Percentiles rank a stretch among this genome's conserved stretches.
phyloP scores from a whole-genome alignment of 2,113 vertebrate species.

The Otocyon megalotis region DNA sequence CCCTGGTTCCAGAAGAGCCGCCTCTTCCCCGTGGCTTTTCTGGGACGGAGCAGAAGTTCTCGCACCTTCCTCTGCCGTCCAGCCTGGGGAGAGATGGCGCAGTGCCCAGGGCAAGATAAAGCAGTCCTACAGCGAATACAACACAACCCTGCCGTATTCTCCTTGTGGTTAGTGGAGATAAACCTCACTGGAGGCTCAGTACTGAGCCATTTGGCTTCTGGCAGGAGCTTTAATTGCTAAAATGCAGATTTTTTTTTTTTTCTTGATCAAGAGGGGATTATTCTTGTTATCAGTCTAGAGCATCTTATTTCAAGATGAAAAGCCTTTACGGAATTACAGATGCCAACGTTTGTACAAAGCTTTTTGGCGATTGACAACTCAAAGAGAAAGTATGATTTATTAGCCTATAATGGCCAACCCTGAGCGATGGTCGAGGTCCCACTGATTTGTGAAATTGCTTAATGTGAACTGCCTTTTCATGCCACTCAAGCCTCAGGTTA shows the following conservation, averaged over 20 bases:
- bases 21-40: slow-evolving; percentile 73
- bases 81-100: slow-evolving; percentile 82
- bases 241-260: slow-evolving; percentile 95
- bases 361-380: slow-evolving; percentile 95
- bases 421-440: slow-evolving; percentile 92
- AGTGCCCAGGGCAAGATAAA: slow-evolving; percentile 88
- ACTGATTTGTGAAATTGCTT: slow-evolving; percentile 95
- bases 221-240: slow-evolving; percentile 98
- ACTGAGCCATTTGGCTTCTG: slow-evolving; percentile 92
- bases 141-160: slow-evolving; percentile 88
- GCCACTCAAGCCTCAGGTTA: slow-evolving; percentile 83
- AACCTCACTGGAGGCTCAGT: slow-evolving; percentile 90
- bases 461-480: slow-evolving; percentile 92
- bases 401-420: slow-evolving; percentile 95
- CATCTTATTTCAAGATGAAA: slow-evolving; percentile 99
- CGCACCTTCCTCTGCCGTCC: slow-evolving; percentile 75
- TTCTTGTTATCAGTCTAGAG: slow-evolving; percentile 96
- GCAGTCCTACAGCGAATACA: slow-evolving; percentile 88
- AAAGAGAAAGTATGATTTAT: slow-evolving; percentile 99
- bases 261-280: slow-evolving; percentile 99
- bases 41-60: slow-evolving; percentile 80
- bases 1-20: slow-evolving; percentile 67
- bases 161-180: slow-evolving; percentile 95
- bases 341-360: slow-evolving; percentile 94
- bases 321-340: slow-evolving; percentile 97